Conservation (phyloP, 1,140 invertebrate species). For the Acromyrmex heyeri region DNA sequence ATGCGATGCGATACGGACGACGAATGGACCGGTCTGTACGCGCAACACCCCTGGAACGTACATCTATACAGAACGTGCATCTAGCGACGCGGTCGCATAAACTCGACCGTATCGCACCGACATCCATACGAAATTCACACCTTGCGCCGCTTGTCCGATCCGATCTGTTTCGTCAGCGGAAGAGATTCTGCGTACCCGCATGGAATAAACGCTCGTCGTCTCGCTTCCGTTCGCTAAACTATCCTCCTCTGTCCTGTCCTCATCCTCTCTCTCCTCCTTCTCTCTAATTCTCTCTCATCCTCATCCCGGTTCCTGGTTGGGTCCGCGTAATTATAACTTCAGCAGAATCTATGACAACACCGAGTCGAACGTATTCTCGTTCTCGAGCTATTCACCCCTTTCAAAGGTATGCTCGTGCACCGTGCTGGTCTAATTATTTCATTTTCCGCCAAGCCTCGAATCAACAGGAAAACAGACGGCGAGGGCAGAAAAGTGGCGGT, state of each 20-base stretch:
- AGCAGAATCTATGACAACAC: conserved; percentile 45
- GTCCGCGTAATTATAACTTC: conserved; percentile 60
- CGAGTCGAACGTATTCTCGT: conserved; percentile 52
- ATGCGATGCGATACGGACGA: conserved; percentile 9
- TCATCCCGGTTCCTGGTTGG: not conserved
- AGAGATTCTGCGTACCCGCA: conserved; percentile 72
- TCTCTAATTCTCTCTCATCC: not conserved
- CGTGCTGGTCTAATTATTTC: conserved; percentile 57
- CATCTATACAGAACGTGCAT: conserved; percentile 64
- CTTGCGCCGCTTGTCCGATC: conserved; percentile 74
- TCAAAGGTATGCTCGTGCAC: conserved; percentile 23
- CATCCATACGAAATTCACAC: conserved; percentile 76
- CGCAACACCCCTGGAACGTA: conserved; percentile 25
- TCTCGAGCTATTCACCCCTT: conserved; percentile 53
- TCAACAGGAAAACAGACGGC: not conserved
- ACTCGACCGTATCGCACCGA: conserved; percentile 73
- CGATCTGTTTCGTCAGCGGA: conserved; percentile 77
- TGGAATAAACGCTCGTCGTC: conserved; percentile 69
- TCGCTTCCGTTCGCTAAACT: conserved; percentile 13
- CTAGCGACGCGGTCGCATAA: conserved; percentile 76
- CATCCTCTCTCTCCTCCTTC: not conserved
- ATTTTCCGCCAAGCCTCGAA: conserved; percentile 23
- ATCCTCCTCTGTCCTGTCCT: not conserved
- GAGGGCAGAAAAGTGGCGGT: conserved; percentile 17
- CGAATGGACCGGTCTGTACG: conserved; percentile 41